Evolutionary conservation across 2,888 invertebrate genomes (phyloP).

Genomic region (Beris morrisii): DNA sequence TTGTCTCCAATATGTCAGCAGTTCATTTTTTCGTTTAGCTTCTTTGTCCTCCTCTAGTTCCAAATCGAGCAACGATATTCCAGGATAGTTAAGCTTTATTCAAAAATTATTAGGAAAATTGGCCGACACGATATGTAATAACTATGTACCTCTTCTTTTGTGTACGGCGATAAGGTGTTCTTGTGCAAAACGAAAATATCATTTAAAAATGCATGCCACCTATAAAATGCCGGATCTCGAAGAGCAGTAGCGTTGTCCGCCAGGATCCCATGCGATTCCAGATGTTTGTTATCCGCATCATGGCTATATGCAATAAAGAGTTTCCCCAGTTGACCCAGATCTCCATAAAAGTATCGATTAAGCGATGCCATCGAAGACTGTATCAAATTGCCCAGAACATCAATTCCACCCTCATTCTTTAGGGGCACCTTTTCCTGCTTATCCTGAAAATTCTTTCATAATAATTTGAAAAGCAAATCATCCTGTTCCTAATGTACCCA

Average conservation of each 20-base stretch:
- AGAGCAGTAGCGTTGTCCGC: constrained; percentile 51
- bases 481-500: constrained; percentile 45
- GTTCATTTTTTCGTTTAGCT: constrained; percentile 45
- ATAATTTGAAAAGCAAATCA: not conserved
- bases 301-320: constrained; percentile 70
- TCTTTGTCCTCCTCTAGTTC: constrained; percentile 33
- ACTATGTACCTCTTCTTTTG: constrained; percentile 54
- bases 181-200: constrained; percentile 51
- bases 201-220: constrained; percentile 52
- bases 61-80: constrained; percentile 32
- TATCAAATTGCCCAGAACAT: constrained; percentile 72
- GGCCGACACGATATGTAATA: constrained; percentile 42
- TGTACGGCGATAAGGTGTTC: constrained; percentile 46
- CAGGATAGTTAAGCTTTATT: constrained; percentile 47
- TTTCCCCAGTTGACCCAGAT: constrained; percentile 76
- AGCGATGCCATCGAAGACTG: constrained; percentile 67
- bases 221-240: constrained; percentile 53
- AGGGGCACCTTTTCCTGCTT: constrained; percentile 60
- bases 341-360: constrained; percentile 68
- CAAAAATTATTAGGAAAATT: constrained; percentile 50
- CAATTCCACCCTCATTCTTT: constrained; percentile 68
- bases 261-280: constrained; percentile 51
- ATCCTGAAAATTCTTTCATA: constrained; percentile 51
- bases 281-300: constrained; percentile 53
- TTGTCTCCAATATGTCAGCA: constrained; percentile 48